phyloP scores from a whole-genome alignment of 2,113 vertebrate species.

The Tyto alba region DNA sequence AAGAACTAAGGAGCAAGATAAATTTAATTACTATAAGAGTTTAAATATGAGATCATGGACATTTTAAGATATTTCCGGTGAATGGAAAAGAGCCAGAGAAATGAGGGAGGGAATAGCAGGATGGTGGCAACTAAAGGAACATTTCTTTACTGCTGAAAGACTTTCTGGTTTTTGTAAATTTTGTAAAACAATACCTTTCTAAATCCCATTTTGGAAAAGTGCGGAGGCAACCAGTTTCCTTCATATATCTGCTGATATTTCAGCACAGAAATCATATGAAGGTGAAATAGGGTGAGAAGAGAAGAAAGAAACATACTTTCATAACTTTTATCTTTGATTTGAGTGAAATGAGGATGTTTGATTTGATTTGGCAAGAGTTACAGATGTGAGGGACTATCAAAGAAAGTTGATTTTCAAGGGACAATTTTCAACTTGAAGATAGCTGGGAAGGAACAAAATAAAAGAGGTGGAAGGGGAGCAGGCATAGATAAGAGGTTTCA shows the following conservation, averaged over 20 bases:
- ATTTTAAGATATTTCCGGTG: not conserved
- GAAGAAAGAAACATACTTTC: not conserved
- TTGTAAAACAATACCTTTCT: not conserved
- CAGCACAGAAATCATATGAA: not conserved
- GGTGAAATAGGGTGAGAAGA: not conserved
- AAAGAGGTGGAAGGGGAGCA: not conserved
- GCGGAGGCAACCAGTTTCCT: not conserved
- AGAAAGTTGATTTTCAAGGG: not conserved
- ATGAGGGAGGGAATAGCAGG: not conserved
- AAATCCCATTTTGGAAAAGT: not conserved
- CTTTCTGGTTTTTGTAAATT: not conserved
- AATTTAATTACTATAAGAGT: not conserved
- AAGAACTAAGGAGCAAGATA: not conserved
- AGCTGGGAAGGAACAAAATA: not conserved
- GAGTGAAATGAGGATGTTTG: not conserved
- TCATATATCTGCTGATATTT: not conserved
- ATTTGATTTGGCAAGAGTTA: not conserved
- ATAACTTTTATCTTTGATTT: not conserved
- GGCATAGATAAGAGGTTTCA: not conserved
- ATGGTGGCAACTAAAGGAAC: not conserved
- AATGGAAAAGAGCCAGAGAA: not conserved
- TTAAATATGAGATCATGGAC: not conserved
- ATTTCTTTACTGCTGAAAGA: not conserved
- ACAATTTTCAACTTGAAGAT: not conserved
- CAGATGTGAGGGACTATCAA: not conserved